A percentile compares a stretch with the other conserved stretches of the same genome.
Conservation (phyloP, 2,797 vertebrate genomes). For the Anas georgica region DNA sequence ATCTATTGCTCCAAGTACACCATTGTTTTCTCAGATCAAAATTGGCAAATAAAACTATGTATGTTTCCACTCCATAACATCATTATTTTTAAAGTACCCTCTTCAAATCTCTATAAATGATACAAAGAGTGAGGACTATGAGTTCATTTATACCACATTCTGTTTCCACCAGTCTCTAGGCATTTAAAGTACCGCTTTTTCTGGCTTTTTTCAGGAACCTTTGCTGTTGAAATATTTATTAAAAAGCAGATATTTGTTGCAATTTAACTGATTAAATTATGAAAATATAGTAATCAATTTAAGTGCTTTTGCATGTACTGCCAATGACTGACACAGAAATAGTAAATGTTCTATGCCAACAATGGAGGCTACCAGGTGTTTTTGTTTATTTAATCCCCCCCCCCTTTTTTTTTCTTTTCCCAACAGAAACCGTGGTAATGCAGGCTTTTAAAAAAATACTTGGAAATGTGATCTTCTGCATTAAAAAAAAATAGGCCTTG, state of each 20-base stretch:
- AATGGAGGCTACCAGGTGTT: conserved; percentile 22
- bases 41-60: not conserved
- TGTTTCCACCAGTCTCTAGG: not conserved
- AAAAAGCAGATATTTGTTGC: not conserved
- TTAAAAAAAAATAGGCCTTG: conserved; percentile 33
- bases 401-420: not conserved
- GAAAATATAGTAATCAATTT: not conserved
- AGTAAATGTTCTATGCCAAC: not conserved
- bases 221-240: not conserved
- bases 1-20: not conserved
- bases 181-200: not conserved
- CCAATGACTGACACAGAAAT: not conserved
- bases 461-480: conserved; percentile 44
- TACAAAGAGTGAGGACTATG: not conserved
- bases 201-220: not conserved
- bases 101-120: not conserved
- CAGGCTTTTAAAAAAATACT: conserved; percentile 32
- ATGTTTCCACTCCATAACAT: not conserved
- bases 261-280: not conserved
- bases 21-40: not conserved
- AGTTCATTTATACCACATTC: not conserved
- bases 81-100: not conserved
- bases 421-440: conserved; percentile 19
- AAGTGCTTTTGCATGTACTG: not conserved
- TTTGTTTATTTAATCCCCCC: conserved; percentile 31